Base-by-base conservation (phyloP, 2,113 vertebrate genomes). In the Lanius ludovicianus region DNA sequence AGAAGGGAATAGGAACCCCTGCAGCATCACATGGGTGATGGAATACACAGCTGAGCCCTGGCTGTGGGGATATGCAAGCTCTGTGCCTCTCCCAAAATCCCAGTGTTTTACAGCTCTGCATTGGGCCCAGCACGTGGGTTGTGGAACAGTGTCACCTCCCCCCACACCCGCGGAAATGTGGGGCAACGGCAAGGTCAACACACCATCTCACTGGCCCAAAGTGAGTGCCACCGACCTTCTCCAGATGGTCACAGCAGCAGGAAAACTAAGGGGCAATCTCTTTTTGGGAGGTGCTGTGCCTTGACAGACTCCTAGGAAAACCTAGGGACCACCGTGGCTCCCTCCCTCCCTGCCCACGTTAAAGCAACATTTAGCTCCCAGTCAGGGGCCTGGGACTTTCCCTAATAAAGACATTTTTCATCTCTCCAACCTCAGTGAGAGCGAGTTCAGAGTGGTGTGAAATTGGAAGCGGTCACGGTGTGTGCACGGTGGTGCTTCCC, bases 361-460 rank as follows among this genome's bases (percentile, higher is more conserved):
- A 77, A 56, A 91, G 59, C 46, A 47, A 46, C 71, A 35, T 42
- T 88, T 62, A 93, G 70, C 78, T 82, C 50, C 91, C 87, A 59
- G 2, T 14, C 91, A 44, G 87, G 37, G 87, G 67, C 84, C 90
- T 65, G 71, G 55, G 82, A 83, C 87, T 88, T 52, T 25, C 50
- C 67, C 80, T 85, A 89, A 90, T 80, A 55, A 83, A 96, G 95
- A 93, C 87, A 90, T 96, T 86, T 86, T 85, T 91, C 93, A 94
- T 90, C 78, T 77, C 35, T 67, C 49, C 57, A 13, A 0, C 41
- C 87, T 73, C 56, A 9, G 21, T 1, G 73, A 89, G 89, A 47
- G 84, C 0, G 22, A 84, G 96, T 78, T 92, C 80, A 82, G 22
- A 60, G 94, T 3, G 10, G 37, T 96, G 96, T 97, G 95, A 91